A percentile compares a stretch with the other conserved stretches of the same genome.
Evolutionary conservation across 2,888 invertebrate species (phyloP).

Genomic region (Anagyrus pseudococci): DNA sequence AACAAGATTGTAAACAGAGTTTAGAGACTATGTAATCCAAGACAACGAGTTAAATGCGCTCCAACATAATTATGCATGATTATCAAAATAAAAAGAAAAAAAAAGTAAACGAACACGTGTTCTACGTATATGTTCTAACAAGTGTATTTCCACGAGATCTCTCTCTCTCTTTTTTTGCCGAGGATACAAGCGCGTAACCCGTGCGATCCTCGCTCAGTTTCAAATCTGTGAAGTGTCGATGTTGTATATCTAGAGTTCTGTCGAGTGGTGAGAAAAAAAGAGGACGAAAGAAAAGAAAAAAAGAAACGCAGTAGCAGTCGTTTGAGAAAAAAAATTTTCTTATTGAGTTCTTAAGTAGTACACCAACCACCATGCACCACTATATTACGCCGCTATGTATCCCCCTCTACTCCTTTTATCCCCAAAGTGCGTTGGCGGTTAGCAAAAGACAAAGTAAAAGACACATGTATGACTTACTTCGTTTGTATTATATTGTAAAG

Average conservation of each 20-base stretch:
- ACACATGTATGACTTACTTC: conserved; percentile 44
- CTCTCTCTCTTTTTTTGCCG: conserved; percentile 28
- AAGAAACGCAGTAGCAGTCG: not conserved
- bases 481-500: conserved; percentile 60
- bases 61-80: conserved; percentile 6
- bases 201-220: not conserved
- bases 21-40: conserved; percentile 15
- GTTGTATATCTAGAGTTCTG: conserved; percentile 16
- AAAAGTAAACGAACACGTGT: conserved; percentile 16
- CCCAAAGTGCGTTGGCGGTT: conserved; percentile 28
- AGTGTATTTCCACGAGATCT: conserved; percentile 36
- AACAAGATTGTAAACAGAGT: not conserved
- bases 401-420: too few relatives aligned
- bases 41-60: conserved; percentile 24
- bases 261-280: conserved; percentile 8
- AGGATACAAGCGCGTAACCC: not conserved
- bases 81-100: conserved; percentile 14
- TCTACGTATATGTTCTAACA: conserved; percentile 15
- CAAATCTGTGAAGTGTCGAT: conserved; percentile 24
- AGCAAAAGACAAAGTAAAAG: conserved; percentile 37
- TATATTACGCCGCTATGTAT: conserved; percentile 27
- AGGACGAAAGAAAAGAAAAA: conserved; percentile 1
- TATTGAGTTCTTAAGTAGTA: conserved; percentile 25
- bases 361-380: conserved; percentile 32
- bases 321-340: not conserved